Evolutionary conservation across 2,113 vertebrate genomes (phyloP).

Genomic region (Empidonax alnorum): DNA sequence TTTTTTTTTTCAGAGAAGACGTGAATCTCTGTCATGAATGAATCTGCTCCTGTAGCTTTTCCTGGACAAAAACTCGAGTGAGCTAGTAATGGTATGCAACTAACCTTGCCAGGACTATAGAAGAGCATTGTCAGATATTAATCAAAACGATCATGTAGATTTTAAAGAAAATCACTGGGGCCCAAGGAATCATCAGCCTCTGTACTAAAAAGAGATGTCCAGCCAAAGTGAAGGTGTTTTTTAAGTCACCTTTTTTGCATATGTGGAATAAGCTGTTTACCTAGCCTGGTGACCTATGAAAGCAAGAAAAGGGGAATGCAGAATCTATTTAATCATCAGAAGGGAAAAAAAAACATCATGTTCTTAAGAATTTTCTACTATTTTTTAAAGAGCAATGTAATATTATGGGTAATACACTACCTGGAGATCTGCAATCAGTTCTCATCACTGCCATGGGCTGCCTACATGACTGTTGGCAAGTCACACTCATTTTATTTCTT

Average conservation of each 20-base stretch:
- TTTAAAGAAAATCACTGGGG: not conserved
- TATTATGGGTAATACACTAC: not conserved
- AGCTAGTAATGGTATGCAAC: not conserved
- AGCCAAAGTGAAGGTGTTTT: not conserved
- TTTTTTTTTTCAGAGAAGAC: not conserved
- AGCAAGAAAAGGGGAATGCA: not conserved
- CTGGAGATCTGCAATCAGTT: not conserved
- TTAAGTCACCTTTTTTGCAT: not conserved
- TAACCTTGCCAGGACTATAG: not conserved
- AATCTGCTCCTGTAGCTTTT: not conserved
- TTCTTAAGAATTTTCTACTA: not conserved
- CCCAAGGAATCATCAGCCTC: not conserved
- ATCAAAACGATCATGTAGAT: not conserved
- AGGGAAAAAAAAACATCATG: not conserved
- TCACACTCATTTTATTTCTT: not conserved
- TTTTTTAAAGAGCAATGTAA: not conserved
- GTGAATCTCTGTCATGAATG: not conserved
- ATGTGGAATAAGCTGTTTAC: not conserved
- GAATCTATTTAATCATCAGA: not conserved
- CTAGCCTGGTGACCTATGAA: not conserved
- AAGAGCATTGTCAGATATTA: not conserved
- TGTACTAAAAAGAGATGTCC: not conserved
- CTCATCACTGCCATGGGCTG: not conserved
- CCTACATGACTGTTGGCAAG: not conserved
- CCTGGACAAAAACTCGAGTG: not conserved